Base-by-base conservation (phyloP, 2,797 vertebrate species). In the Pyrrhura leucotis region DNA sequence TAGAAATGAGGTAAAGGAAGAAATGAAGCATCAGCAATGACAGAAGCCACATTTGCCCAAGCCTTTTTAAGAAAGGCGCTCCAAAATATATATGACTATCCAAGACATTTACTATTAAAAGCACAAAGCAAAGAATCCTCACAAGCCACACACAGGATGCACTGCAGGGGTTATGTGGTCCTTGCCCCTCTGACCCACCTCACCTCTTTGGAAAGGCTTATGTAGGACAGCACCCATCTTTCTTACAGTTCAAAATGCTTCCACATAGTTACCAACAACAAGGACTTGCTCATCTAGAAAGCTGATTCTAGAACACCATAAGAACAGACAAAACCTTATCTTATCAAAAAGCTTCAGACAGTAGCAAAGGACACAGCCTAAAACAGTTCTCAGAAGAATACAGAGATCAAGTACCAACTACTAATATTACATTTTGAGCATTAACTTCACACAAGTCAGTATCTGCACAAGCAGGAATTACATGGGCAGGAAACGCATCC, bases 111-210 rank as follows among this genome's bases (percentile, higher is more conserved):
- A 22, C 28, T 29, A 14, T 12, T 26, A 33, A 65, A 53, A 77
- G 42, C 8, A 39, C 12, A 7, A 85, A 35, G 7, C 10, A 33
- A 35, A 58, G 48, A 56, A 45, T 14, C 31, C 19, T 77, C 66
- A 40, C 29, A n/a, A 56, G 10, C 29, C 29, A 4, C 7, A 1
- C 8, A 10, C 3, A 39, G 7, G 3, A 21, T 7, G 33, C 1
- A 2, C 10, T 21, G 40, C 22, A 56, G 37, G 48, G 22, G 67
- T 37, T 3, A 11, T 0, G 1, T 23, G 20, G 44, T 44, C 53
- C 76, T 85, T 68, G 48, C 21, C 14, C 3, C 48, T 58, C 37
- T 12, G 26, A 42, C 33, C 10, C 18, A 39, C 28, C 10, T 74
- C n/a, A 14, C 50, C 33, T 68, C 54, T 63, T 39, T 63, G 2